These are phyloP conservation scores for Hanleya hanleyi DNA, from an alignment of 2,888 invertebrate genomes.

Conservation along the genomic window DNA sequence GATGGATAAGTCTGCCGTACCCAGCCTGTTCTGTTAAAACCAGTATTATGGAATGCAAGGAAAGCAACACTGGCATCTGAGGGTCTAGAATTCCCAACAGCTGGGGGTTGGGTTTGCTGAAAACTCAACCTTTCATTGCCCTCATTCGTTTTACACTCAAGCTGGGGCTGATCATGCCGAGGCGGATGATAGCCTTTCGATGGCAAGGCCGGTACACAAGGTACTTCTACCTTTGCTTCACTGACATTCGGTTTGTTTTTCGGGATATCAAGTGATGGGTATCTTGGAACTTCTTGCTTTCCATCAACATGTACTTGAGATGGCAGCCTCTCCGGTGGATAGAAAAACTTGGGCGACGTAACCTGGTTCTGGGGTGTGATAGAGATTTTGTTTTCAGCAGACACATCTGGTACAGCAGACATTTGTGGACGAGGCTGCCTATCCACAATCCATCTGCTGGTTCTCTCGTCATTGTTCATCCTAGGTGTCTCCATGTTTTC, in stretches of 20 bases:
- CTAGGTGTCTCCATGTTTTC: too few species aligned
- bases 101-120: background rate
- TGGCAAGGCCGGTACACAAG: background rate
- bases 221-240: background rate
- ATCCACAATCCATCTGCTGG: too few species aligned
- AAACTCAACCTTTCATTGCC: background rate
- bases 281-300: background rate
- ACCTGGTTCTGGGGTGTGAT: too few species aligned
- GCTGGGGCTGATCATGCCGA: background rate
- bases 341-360: conserved; percentile 3
- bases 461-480: too few species aligned
- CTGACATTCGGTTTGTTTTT: background rate
- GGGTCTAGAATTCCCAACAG: background rate
- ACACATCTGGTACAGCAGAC: too few species aligned
- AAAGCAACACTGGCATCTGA: background rate
- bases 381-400: too few species aligned
- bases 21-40: background rate
- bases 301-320: background rate
- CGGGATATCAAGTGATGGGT: too few species aligned
- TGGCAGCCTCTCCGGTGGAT: conserved; percentile 6
- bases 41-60: background rate
- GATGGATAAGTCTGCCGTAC: background rate
- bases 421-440: too few species aligned
- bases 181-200: background rate
- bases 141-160: background rate